phyloP scores from a whole-genome alignment of 1,140 invertebrate species.

The Danaus melanippus region DNA sequence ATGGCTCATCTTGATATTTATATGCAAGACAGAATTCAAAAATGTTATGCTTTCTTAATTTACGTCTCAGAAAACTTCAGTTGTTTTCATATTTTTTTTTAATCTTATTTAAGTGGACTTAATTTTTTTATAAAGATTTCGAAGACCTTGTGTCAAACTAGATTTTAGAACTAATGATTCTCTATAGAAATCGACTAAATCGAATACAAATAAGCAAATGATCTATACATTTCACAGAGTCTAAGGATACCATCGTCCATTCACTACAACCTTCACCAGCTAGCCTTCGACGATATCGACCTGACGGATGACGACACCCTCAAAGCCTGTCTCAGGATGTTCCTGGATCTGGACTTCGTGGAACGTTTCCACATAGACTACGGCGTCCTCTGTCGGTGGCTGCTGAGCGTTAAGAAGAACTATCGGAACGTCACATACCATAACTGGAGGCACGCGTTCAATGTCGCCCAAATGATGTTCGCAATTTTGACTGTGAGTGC shows the following conservation, averaged over 20 bases:
- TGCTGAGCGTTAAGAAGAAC: constrained; percentile 96
- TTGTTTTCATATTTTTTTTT: no score
- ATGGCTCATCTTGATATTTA: no score
- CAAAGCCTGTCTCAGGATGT: constrained; percentile 91
- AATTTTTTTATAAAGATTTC: no score
- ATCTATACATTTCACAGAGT: constrained; percentile 61
- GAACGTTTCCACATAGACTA: constrained; percentile 94
- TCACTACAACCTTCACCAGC: constrained; percentile 86
- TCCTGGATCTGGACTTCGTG: constrained; percentile 91
- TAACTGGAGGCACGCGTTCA: constrained; percentile 97
- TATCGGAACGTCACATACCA: constrained; percentile 97
- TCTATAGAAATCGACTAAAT: no score
- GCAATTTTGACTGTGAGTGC: constrained; percentile 87
- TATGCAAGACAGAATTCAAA: no score
- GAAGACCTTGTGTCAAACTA: no score
- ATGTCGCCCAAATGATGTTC: constrained; percentile 97
- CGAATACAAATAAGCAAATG: no score
- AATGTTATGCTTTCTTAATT: no score
- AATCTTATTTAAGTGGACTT: no score
- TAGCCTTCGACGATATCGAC: constrained; percentile 89
- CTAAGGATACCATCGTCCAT: constrained; percentile 86
- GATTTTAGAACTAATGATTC: no score
- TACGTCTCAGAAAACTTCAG: no score
- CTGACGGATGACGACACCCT: constrained; percentile 90
- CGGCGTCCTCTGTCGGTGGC: constrained; percentile 89